Evolutionary conservation across 2,888 invertebrate species (phyloP).

Genomic region (Byasa hedistus): DNA sequence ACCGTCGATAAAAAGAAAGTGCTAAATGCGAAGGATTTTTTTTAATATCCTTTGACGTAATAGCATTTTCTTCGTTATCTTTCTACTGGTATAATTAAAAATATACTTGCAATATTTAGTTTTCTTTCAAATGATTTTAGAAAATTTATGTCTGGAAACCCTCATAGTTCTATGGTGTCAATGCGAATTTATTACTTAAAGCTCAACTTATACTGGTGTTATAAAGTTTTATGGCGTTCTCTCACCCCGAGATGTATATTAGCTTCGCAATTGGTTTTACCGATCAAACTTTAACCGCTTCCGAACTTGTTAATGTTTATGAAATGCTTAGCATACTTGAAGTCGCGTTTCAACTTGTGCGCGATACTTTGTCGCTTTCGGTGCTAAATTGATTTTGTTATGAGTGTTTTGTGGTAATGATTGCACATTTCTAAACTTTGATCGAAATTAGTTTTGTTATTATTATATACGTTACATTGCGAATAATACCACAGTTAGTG

Average conservation of each 20-base stretch:
- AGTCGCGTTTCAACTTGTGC: constrained; percentile 26
- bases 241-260: constrained; percentile 47
- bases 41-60: too few species aligned
- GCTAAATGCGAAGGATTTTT: too few species aligned
- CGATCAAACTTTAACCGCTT: constrained; percentile 49
- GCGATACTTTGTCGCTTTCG: constrained; percentile 10
- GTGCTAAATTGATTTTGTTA: constrained; percentile 25
- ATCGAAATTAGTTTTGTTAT: neutral
- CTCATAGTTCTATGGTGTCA: constrained; percentile 37
- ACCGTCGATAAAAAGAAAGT: too few species aligned
- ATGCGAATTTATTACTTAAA: constrained; percentile 49
- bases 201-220: constrained; percentile 47
- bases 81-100: too few species aligned
- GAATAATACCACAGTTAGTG: neutral
- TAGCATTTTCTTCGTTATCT: too few species aligned
- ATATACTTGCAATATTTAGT: too few species aligned
- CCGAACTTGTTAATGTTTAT: constrained; percentile 46
- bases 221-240: constrained; percentile 57
- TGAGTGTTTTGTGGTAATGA: constrained; percentile 14
- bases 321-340: constrained; percentile 45
- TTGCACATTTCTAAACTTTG: constrained; percentile 23
- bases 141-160: neutral
- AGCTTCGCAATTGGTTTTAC: constrained; percentile 48
- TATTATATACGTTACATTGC: neutral
- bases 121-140: too few species aligned